These are phyloP conservation scores for Gymnorhina tibicen DNA, from an alignment of 2,113 vertebrate species.

Conservation along the genomic window DNA sequence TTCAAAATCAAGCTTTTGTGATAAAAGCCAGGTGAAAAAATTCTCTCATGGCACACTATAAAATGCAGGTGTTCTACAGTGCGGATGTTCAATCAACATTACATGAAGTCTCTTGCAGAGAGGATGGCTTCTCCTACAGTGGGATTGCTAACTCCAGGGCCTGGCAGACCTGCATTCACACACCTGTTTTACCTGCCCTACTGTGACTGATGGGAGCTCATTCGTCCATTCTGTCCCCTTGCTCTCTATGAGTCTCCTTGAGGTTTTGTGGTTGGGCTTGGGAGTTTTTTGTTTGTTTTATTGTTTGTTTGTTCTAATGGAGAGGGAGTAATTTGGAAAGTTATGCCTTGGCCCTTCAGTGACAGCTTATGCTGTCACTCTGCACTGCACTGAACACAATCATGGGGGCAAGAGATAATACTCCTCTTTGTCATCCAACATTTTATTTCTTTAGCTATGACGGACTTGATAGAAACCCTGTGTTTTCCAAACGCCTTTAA, in stretches of 20 bases:
- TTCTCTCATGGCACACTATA: neutral
- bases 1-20: slow-evolving; percentile 40
- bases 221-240: neutral
- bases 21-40: neutral
- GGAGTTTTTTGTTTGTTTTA: accelerated
- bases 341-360: neutral
- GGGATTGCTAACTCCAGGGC: neutral
- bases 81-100: neutral
- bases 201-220: neutral
- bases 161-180: neutral
- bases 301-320: neutral
- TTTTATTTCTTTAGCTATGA: neutral
- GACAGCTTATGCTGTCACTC: neutral
- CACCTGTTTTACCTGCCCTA: neutral
- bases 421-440: neutral
- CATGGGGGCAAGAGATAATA: accelerated
- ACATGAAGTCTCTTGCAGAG: neutral
- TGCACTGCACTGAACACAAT: neutral
- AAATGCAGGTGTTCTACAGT: neutral
- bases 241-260: neutral
- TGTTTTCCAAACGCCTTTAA: neutral
- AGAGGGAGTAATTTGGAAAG: neutral
- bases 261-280: neutral
- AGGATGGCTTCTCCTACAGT: neutral
- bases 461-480: neutral